Evolutionary conservation across 2,797 vertebrate genomes (phyloP), one percentile per base, ranked within the genome.

Genomic region (Ptychadena robeensis): DNA sequence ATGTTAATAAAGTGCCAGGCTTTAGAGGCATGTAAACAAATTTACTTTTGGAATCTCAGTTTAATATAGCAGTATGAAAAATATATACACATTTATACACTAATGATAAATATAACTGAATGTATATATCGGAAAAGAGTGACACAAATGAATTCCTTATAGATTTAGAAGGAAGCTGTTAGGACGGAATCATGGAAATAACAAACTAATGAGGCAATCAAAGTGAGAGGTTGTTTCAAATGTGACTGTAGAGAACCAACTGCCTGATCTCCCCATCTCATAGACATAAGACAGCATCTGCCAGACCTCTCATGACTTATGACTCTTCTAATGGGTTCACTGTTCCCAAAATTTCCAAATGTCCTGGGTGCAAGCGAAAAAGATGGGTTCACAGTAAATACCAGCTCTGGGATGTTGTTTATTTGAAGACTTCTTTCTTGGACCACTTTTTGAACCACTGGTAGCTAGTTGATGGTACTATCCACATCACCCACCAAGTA

Each of bases 31-130:
- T 34, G 64, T 68, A 22, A n/a, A 59, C 64, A 28, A 57, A 79
- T 79, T 69, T 68, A 69, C 44, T 28, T 79, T 28, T 64, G 10
- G 53, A 12, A 40, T 28, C 44, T 48, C 14, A n/a, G 11, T 69
- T 68, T 69, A 59, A 79, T 79, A 28, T 79, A 79, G 12, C 14
- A 64, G n/a, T 9, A 4, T 2, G 40, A 28, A 6, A 59, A 57
- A 69, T 22, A 69, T 53, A 61, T 61, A n/a, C 12, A 61, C n/a
- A 14, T 66, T 66, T 77, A 18, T 66, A 68, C 12, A 10, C 30
- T 27, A 68, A 59, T 34, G 30, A 48, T 35, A 79, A 79, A 79
- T 79, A 59, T 35, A 65, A 57, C 10, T 22, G 14, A 32, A 68
- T 25, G 34, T 35, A 44, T 68, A 37, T 53, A 79, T 79, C 18